Conservation (phyloP, 2,113 vertebrate genomes). For the Apistogramma diplotaenia region DNA sequence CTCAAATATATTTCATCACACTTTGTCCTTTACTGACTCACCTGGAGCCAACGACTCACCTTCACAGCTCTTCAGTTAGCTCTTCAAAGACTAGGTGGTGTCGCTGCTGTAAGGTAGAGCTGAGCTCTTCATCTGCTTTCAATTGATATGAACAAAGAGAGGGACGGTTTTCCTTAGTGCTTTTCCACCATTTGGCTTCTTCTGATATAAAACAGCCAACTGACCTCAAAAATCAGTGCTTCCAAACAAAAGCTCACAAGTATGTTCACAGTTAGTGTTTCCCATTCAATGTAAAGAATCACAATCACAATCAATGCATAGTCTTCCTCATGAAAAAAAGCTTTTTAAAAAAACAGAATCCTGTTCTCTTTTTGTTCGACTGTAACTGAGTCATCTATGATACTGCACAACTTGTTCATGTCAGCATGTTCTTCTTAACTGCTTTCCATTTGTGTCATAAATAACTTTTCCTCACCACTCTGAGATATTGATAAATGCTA, state of each 20-base stretch:
- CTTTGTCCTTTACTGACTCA: background rate
- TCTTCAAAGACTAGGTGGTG: background rate
- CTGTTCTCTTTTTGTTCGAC: background rate
- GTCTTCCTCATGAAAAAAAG: rapidly evolving
- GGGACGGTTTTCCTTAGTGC: background rate
- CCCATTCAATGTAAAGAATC: background rate
- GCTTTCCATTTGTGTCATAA: background rate
- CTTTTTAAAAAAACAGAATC: background rate
- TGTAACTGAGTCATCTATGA: background rate
- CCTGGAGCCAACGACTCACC: background rate
- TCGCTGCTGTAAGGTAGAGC: background rate
- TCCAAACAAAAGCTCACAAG: background rate
- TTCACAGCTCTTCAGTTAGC: background rate
- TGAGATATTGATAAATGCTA: background rate
- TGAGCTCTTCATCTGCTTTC: background rate
- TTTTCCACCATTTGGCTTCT: background rate
- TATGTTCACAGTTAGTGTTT: background rate
- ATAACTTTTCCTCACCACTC: background rate
- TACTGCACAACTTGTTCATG: background rate
- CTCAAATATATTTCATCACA: background rate
- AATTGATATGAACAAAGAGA: background rate
- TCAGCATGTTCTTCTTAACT: background rate
- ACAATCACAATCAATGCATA: background rate
- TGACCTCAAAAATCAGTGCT: background rate
- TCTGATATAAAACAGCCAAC: background rate